Evolutionary conservation across 2,113 vertebrate species (phyloP).

Genomic region (Rafetus swinhoei): DNA sequence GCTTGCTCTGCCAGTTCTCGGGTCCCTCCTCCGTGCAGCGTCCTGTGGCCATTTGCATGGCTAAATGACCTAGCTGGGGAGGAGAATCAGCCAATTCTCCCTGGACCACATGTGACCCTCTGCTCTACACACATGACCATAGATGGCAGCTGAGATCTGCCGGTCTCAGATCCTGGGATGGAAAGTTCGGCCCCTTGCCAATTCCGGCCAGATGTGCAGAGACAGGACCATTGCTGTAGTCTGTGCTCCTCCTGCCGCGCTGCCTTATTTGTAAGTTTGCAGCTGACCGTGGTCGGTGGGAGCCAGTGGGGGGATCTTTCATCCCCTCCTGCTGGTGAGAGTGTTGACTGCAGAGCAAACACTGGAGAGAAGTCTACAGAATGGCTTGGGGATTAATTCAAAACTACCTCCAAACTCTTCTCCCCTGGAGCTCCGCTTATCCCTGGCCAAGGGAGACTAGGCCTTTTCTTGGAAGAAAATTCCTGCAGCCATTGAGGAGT

Average conservation of each 20-base stretch:
- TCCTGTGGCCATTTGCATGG: background rate
- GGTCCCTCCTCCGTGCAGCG: background rate
- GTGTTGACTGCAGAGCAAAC: background rate
- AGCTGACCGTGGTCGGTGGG: background rate
- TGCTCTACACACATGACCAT: background rate
- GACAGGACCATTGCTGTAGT: background rate
- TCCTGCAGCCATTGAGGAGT: background rate
- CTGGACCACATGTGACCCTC: background rate
- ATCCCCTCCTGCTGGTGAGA: background rate
- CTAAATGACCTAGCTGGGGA: background rate
- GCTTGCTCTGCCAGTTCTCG: background rate
- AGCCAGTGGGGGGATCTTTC: background rate
- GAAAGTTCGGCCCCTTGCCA: background rate
- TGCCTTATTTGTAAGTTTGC: fast-evolving
- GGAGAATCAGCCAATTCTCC: background rate
- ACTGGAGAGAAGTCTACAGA: background rate
- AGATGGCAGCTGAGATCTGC: background rate
- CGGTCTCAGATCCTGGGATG: background rate
- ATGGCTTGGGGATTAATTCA: background rate
- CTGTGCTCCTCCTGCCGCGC: background rate
- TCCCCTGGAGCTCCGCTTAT: background rate
- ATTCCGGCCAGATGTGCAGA: background rate
- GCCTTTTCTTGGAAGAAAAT: background rate
- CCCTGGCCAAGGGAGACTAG: background rate
- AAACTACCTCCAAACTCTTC: background rate